Base-by-base conservation (phyloP, 2,797 vertebrate genomes). In the Paratrypauchen microcephalus region DNA sequence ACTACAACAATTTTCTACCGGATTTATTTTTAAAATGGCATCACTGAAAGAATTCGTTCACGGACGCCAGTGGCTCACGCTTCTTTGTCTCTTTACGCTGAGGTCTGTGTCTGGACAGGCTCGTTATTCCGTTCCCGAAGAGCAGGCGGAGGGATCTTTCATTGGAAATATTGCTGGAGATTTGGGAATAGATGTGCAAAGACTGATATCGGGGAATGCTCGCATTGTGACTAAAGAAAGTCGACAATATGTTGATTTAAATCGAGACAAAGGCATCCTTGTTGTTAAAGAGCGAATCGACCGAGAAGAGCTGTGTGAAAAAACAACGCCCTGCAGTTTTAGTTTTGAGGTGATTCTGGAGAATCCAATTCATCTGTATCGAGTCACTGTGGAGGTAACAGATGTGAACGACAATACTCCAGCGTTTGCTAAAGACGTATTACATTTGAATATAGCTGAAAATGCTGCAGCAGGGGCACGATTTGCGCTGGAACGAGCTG, bases 401-500 rank as follows among this genome's bases (percentile, higher is more conserved):
- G 92, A 93, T 7, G 75, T 92, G 11, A 92, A 92, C 24, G 91
- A 92, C 13, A 87, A 91, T n/a, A 56, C 78, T 2, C 90, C 90
- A 0, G 16, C 21, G n/a, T 0, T 92, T 91, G 3, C 28, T 76
- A 39, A 90, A 84, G 13, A 75, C 47, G 1, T n/a, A n/a, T n/a
- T n/a, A 76, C 74, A 0, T 30, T 88, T 92, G 56, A 82, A 92
- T 66, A 93, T 93, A 0, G 90, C 88, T n/a, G 92, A 93, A 24
- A 74, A 73, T 0, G 85, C 83, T 1, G 80, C 24, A 2, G 1
- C 24, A 26, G 24, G 24, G 24, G 2, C 24, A 26, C 24, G 24
- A 2, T 26, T 26, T 26, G 24, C 24, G 24, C 24, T 26, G 24
- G 24, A 26, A 26, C 24, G 24, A 26, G 24, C 24, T 26, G 24